phyloP scores from a whole-genome alignment of 2,113 vertebrate genomes.

The Brevimyrus niger region DNA sequence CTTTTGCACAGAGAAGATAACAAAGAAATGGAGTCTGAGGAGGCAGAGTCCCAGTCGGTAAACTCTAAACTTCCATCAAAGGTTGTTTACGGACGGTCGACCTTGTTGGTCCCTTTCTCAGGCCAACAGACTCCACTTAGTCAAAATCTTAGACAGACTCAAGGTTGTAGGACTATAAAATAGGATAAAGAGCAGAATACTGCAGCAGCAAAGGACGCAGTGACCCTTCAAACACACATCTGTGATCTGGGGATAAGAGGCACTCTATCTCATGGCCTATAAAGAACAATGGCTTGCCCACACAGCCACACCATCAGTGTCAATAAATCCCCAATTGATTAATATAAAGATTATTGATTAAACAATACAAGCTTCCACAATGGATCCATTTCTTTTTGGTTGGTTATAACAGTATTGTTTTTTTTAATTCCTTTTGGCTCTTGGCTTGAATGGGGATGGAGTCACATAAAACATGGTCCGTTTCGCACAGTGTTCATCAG shows the following conservation, averaged over 20 bases:
- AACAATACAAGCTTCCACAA: neutral
- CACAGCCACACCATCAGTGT: neutral
- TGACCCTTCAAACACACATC: neutral
- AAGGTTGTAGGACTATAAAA: neutral
- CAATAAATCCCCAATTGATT: neutral
- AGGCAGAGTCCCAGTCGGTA: neutral
- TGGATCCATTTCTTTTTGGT: neutral
- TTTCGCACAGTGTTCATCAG: neutral
- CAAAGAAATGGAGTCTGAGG: neutral
- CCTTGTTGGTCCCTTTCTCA: neutral
- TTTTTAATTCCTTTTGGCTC: neutral
- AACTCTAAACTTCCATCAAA: neutral
- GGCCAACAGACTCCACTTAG: neutral
- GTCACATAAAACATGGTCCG: neutral
- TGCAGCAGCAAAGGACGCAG: neutral
- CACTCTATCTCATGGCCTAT: neutral
- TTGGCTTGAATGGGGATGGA: neutral
- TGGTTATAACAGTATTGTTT: neutral
- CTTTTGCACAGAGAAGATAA: neutral
- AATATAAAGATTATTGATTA: neutral
- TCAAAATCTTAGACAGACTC: neutral
- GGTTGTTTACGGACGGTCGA: neutral
- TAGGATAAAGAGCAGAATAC: neutral
- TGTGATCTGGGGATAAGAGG: neutral
- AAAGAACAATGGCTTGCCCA: neutral